Evolutionary conservation across 1,140 invertebrate genomes (phyloP).

Genomic region (Dufourea novaeangliae): DNA sequence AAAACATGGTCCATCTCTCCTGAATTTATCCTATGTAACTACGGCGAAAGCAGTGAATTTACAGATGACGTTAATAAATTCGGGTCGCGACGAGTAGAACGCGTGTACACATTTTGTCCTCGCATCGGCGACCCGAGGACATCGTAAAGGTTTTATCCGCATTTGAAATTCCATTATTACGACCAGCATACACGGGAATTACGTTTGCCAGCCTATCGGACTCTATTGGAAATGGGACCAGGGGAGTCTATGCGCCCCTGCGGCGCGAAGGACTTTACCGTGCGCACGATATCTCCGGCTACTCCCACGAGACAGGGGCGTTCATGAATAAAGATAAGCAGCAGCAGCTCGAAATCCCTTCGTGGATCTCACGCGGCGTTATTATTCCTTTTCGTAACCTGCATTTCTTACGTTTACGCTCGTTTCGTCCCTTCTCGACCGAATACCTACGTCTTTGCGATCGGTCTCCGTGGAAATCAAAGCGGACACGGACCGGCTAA

Average conservation of each 20-base stretch:
- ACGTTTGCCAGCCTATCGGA: neutral
- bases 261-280: constrained; percentile 15
- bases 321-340: constrained; percentile 60
- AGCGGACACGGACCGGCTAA: neutral
- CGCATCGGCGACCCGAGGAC: too few species aligned
- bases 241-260: constrained; percentile 25
- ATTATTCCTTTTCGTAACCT: neutral
- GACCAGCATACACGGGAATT: constrained; percentile 4
- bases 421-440: rapidly evolving
- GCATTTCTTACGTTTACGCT: neutral
- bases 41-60: too few species aligned
- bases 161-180: constrained; percentile 69
- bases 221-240: constrained; percentile 53
- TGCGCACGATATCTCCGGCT: neutral
- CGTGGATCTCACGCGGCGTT: neutral
- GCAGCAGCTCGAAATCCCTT: neutral
- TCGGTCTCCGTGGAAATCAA: constrained; percentile 1
- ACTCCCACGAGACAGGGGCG: constrained; percentile 4
- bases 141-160: constrained; percentile 51
- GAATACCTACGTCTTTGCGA: neutral
- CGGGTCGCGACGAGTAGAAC: too few species aligned
- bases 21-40: too few species aligned
- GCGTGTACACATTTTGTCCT: too few species aligned
- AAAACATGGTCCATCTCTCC: too few species aligned
- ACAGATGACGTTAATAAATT: too few species aligned